Conservation (phyloP, 2,113 vertebrate species). For the Odobenus rosmarus region DNA sequence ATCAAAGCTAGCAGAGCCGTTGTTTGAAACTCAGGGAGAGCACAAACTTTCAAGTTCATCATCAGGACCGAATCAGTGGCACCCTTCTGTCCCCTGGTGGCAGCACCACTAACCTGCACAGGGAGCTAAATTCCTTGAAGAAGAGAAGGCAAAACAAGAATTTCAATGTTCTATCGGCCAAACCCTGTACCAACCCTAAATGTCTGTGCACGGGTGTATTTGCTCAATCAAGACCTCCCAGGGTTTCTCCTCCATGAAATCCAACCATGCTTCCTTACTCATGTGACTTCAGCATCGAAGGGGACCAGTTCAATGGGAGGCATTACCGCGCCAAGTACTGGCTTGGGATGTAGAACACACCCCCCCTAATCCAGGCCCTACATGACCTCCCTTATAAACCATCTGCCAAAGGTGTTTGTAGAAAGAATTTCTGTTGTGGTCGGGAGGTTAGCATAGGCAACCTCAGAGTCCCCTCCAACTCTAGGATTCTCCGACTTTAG, state of each 20-base stretch:
- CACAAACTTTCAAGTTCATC: background rate
- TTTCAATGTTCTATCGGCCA: background rate
- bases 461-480: background rate
- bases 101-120: conserved; percentile 24
- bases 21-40: background rate
- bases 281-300: background rate
- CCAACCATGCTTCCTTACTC: background rate
- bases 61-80: background rate
- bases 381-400: background rate
- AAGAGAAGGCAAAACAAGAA: background rate
- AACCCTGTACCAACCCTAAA: background rate
- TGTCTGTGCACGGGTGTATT: background rate
- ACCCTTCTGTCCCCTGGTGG: conserved; percentile 71
- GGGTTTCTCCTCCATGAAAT: background rate
- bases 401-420: background rate
- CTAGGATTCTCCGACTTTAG: background rate
- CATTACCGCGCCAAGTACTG: background rate
- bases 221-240: background rate
- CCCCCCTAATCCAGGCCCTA: background rate
- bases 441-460: background rate
- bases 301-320: background rate
- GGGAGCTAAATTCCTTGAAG: background rate
- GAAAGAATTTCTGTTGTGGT: background rate
- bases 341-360: background rate
- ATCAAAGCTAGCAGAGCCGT: background rate